phyloP scores from a whole-genome alignment of 1,140 invertebrate genomes.

The Lasioglossum albipes region DNA sequence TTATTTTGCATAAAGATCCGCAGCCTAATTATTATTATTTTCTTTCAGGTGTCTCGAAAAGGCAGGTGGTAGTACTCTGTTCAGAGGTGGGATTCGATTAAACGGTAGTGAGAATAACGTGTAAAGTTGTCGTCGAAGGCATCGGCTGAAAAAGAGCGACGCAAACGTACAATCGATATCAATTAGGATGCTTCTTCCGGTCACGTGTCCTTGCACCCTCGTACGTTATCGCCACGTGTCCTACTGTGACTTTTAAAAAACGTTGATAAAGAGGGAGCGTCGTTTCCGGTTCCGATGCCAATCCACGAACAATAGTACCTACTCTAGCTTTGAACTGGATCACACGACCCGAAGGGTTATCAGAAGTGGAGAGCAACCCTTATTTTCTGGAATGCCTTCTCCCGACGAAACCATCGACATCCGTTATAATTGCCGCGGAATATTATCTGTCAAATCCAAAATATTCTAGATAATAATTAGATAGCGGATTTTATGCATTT shows the following conservation, averaged over 20 bases:
- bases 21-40: too few species aligned
- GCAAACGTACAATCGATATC: constrained; percentile 74
- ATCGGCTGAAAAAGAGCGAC: constrained; percentile 38
- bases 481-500: too few species aligned
- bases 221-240: constrained; percentile 72
- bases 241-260: constrained; percentile 63
- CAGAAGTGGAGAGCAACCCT: background rate
- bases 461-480: too few species aligned
- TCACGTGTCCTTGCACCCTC: constrained; percentile 75
- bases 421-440: too few species aligned
- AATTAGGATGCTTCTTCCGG: constrained; percentile 80
- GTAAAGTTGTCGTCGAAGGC: background rate
- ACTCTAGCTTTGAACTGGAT: constrained; percentile 42
- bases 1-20: too few species aligned
- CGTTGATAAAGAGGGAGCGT: constrained; percentile 69
- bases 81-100: too few species aligned
- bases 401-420: background rate
- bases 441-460: too few species aligned
- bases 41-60: too few species aligned
- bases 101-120: background rate
- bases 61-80: too few species aligned
- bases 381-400: background rate
- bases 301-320: constrained; percentile 43
- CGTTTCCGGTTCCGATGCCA: constrained; percentile 55
- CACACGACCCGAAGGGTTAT: constrained; percentile 69